Conservation (phyloP, 2,797 vertebrate species). For the Eupleurogrammus muticus region DNA sequence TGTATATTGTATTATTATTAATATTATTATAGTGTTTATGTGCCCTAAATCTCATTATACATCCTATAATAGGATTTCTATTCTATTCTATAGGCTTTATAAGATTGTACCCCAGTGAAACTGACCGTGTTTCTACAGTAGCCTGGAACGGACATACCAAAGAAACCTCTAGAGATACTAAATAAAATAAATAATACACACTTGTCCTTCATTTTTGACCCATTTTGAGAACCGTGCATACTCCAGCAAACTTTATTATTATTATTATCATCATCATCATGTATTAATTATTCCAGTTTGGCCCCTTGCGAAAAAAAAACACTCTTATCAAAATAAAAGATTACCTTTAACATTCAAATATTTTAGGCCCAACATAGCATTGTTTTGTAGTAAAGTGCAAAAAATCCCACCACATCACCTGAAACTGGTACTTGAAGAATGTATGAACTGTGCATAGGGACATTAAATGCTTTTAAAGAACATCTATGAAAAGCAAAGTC, state of each 20-base stretch:
- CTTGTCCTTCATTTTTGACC: too few relatives aligned
- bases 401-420: slow-evolving; percentile 36
- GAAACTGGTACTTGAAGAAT: slow-evolving; percentile 48
- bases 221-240: slow-evolving; percentile 9
- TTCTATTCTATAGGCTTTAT: too few relatives aligned
- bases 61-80: too few relatives aligned
- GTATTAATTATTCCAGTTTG: slow-evolving; percentile 36
- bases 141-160: too few relatives aligned
- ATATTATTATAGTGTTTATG: too few relatives aligned
- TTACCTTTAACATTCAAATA: slow-evolving; percentile 57
- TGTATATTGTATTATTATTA: too few relatives aligned
- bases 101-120: too few relatives aligned
- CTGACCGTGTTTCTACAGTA: too few relatives aligned
- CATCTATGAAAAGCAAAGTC: slow-evolving; percentile 44
- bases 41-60: too few relatives aligned
- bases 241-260: slow-evolving; percentile 56
- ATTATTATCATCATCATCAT: slow-evolving; percentile 30
- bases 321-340: slow-evolving; percentile 57
- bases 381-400: slow-evolving; percentile 71
- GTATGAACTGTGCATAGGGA: slow-evolving; percentile 62
- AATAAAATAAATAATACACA: too few relatives aligned
- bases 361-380: slow-evolving; percentile 39
- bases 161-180: too few relatives aligned
- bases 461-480: slow-evolving; percentile 46
- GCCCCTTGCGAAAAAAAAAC: slow-evolving; percentile 42